phyloP scores from a whole-genome alignment of 2,888 invertebrate species.

The Apamea monoglypha region DNA sequence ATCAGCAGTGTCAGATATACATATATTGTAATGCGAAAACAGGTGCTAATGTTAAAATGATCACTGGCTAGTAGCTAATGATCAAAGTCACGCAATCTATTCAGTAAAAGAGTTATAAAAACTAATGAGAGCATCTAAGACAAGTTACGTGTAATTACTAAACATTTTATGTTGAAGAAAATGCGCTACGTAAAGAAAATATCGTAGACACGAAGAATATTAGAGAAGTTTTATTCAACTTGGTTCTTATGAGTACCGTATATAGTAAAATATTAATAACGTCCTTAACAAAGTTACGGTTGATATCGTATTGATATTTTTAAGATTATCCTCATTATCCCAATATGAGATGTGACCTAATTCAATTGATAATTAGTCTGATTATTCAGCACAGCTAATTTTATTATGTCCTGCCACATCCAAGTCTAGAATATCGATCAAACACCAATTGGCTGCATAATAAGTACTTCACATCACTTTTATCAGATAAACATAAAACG shows the following conservation, averaged over 20 bases:
- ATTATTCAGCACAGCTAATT: slow-evolving; percentile 26
- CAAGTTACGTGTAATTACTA: slow-evolving; percentile 14
- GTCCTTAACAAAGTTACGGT: neutral
- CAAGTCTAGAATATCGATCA: slow-evolving; percentile 75
- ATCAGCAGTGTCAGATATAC: slow-evolving; percentile 40
- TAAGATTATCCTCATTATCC: neutral
- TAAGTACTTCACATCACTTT: slow-evolving; percentile 69
- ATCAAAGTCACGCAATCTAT: slow-evolving; percentile 59
- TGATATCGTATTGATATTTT: neutral
- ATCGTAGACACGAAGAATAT: slow-evolving; percentile 16
- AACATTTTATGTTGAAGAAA: slow-evolving; percentile 20
- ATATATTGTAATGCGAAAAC: slow-evolving; percentile 55
- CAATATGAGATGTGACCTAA: neutral
- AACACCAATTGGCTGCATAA: slow-evolving; percentile 71
- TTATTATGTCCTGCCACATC: slow-evolving; percentile 57
- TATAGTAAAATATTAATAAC: neutral
- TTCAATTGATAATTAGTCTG: slow-evolving; percentile 8
- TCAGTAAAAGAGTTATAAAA: slow-evolving; percentile 31
- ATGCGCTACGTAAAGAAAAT: neutral
- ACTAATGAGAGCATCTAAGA: slow-evolving; percentile 38
- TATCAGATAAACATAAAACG: slow-evolving; percentile 84
- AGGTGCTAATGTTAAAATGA: slow-evolving; percentile 54
- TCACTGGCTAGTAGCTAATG: slow-evolving; percentile 45
- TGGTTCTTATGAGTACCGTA: neutral
- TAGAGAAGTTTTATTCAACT: slow-evolving; percentile 13